A percentile compares a stretch with the other conserved stretches of the same genome.
Conservation (phyloP, 2,797 vertebrate species). For the Buceros bicornis region DNA sequence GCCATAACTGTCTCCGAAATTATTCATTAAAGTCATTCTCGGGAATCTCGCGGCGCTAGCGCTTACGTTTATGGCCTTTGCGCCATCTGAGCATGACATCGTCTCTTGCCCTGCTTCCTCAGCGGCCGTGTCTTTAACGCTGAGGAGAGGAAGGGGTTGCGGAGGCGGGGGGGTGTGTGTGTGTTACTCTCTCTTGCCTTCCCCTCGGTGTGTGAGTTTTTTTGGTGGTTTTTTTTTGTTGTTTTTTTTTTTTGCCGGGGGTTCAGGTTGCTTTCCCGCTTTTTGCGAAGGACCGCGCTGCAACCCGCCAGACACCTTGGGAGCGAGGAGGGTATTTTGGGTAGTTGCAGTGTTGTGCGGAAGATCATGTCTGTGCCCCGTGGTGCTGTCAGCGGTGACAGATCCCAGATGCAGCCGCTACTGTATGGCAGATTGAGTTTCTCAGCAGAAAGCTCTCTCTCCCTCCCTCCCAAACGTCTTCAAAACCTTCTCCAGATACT, state of each 20-base stretch:
- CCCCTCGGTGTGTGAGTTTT: background rate
- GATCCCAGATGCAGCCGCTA: slow-evolving; percentile 90
- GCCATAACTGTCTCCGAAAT: slow-evolving; percentile 80
- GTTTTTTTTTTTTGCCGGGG: background rate
- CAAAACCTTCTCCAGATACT: slow-evolving; percentile 83
- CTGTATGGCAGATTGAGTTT: slow-evolving; percentile 93
- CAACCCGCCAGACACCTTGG: slow-evolving; percentile 65
- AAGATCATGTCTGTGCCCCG: slow-evolving; percentile 86
- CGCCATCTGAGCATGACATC: slow-evolving; percentile 56
- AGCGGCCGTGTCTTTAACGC: background rate
- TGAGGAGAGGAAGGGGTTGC: background rate
- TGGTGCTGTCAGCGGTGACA: slow-evolving; percentile 90
- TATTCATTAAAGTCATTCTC: slow-evolving; percentile 80
- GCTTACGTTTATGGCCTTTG: slow-evolving; percentile 61
- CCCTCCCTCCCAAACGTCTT: slow-evolving; percentile 85
- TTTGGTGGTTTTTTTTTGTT: too few relatives aligned
- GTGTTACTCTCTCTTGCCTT: background rate
- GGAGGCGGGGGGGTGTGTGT: background rate
- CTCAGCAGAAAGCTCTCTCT: slow-evolving; percentile 85
- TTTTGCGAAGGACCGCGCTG: slow-evolving; percentile 20
- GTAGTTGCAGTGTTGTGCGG: slow-evolving; percentile 82
- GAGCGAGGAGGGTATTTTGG: slow-evolving; percentile 79
- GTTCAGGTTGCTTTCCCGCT: slow-evolving; percentile 5
- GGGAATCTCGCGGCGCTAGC: slow-evolving; percentile 56
- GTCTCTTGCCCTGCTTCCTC: slow-evolving; percentile 14